phyloP scores from a whole-genome alignment of 2,113 vertebrate species.

The Eidolon helvum region DNA sequence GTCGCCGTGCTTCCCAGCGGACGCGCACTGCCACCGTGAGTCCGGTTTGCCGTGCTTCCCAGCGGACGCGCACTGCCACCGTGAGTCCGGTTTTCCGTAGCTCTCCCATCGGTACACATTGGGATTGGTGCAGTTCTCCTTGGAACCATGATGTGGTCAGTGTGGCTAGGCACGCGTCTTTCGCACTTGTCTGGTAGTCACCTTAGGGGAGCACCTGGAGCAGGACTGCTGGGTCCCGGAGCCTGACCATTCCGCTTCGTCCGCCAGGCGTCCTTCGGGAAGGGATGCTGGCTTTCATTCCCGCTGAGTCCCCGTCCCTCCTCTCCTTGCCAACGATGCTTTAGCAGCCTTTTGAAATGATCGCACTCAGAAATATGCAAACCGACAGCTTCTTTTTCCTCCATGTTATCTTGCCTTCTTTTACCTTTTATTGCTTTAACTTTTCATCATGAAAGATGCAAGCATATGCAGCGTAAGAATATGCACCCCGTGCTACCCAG shows the following conservation, averaged over 20 bases:
- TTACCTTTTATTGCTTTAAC: not conserved
- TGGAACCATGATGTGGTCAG: not conserved
- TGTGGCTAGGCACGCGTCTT: not conserved
- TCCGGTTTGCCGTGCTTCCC: not conserved
- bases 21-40: not conserved
- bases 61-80: not conserved
- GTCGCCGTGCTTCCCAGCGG: not conserved
- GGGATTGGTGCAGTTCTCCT: not conserved
- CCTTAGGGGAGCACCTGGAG: not conserved
- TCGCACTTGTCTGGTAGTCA: not conserved
- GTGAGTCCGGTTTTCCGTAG: not conserved
- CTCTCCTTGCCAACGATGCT: not conserved
- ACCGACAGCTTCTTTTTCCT: not conserved
- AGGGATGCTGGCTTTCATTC: not conserved
- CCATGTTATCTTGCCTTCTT: not conserved
- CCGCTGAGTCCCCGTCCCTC: not conserved
- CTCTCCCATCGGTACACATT: not conserved
- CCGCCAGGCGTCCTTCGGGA: not conserved
- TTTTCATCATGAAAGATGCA: not conserved
- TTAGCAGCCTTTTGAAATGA: not conserved
- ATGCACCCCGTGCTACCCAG: too few relatives aligned
- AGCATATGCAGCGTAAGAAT: not conserved
- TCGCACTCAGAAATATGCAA: not conserved
- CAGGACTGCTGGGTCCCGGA: not conserved
- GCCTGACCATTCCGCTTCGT: not conserved